Percentiles rank a stretch among this genome's conserved stretches.
These are phyloP conservation scores for Eupithecia insigniata DNA, from an alignment of 2,888 invertebrate species.

Conservation along the genomic window DNA sequence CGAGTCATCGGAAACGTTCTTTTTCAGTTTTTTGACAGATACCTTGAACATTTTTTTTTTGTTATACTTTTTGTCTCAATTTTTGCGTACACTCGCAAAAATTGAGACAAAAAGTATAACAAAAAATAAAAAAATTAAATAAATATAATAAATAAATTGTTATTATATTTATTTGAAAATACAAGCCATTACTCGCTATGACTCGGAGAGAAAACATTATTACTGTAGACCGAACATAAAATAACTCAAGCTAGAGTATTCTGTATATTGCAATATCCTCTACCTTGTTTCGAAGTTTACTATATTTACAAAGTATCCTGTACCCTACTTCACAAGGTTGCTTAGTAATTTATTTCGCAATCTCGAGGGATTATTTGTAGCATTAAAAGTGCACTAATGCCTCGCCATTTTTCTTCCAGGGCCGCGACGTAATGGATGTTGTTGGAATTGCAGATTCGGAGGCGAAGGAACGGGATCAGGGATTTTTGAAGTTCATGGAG, in stretches of 20 bases:
- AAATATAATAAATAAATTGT: too few relatives aligned
- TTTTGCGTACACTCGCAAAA: too few relatives aligned
- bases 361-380: slow-evolving; percentile 31
- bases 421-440: slow-evolving; percentile 31
- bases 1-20: too few relatives aligned
- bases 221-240: neutral
- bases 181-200: too few relatives aligned
- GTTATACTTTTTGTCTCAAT: too few relatives aligned
- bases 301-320: neutral
- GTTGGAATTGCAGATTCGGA: slow-evolving; percentile 42
- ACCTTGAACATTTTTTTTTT: too few relatives aligned
- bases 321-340: slow-evolving; percentile 19
- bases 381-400: slow-evolving; percentile 42
- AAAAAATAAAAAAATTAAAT: too few relatives aligned
- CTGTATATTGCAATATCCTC: neutral
- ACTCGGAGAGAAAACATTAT: neutral
- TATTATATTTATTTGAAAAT: too few relatives aligned
- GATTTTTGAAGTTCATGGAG: neutral
- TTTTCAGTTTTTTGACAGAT: too few relatives aligned
- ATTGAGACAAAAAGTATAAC: too few relatives aligned
- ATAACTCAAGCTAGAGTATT: neutral
- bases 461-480: neutral
- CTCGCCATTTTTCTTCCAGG: slow-evolving; percentile 38
- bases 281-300: neutral
- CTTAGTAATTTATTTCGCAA: slow-evolving; percentile 31